Base-by-base conservation (phyloP, 1,140 invertebrate species). In the Cheumatopsyche charites region DNA sequence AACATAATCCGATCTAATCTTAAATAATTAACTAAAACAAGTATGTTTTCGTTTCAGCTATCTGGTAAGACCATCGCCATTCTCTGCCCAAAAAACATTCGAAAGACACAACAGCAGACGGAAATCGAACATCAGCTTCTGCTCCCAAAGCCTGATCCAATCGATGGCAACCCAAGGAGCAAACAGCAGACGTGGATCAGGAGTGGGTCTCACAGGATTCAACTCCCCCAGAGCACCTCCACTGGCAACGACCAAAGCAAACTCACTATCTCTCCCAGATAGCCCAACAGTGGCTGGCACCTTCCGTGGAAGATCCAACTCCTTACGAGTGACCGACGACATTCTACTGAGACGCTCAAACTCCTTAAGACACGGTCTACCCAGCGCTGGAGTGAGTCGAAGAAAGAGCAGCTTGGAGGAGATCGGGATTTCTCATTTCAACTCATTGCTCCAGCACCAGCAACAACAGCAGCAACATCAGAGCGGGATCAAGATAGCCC, bases 31-130 rank as follows among this genome's bases (percentile, higher is more conserved):
- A n/a, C n/a, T n/a, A n/a, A n/a, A n/a, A n/a, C n/a, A n/a, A n/a
- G n/a, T n/a, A n/a, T n/a, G n/a, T n/a, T n/a, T n/a, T n/a, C n/a
- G n/a, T 84, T 83, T 36, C 81, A 93, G 91, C 78, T 96, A 95
- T 73, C 82, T 96, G 73, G 93, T 97, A 7, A 86, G 94, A 0
- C 94, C 94, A 0, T 95, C 92, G 77, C 94, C 94, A 4, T 96
- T 96, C 78, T 95, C 93, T 23, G 94, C 94, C 4, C 94, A 96
- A 80, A 97, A 96, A 82, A 95, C 94, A 0, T 97, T 96, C 81
- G 94, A 95, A 78, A 85, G 93, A 1, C 94, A 95, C 83, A 96
- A 96, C 80, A 94, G 92, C 41, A 85, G 94, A 0, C 86, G 94
- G n/a, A 94, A 94, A 81, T 94, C 92, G 42, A 93, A 95, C 82